Base-by-base conservation (phyloP, 2,113 vertebrate genomes). In the Abramis brama region DNA sequence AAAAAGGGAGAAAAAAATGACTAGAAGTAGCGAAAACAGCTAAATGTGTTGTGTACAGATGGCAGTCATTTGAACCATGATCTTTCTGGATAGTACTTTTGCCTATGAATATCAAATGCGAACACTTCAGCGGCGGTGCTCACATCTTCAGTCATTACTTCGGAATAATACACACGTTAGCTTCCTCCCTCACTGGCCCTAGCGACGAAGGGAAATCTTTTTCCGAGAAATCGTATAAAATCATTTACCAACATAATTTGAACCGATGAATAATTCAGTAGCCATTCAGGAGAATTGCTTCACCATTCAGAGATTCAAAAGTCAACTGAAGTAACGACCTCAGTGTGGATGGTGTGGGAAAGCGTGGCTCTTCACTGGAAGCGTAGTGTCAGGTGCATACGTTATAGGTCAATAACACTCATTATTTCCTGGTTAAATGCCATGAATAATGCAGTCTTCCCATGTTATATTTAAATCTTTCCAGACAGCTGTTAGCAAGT, bases 111-210 rank as follows among this genome's bases (percentile, higher is more conserved):
- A 94, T 93, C 92, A 94, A 95, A 92, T 94, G 92, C 92, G 91
- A 94, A 93, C 93, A 92, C 90, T 92, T 91, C 90, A 93, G 91
- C 89, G 90, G 91, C 92, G 91, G 90, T 86, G 91, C 91, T 93
- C 92, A 91, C 91, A 94, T 94, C 93, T 94, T 93, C 91, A 86
- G 89, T 91, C 90, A 93, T 95, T 94, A 94, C 93, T 92, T 93
- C 90, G 89, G 94, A 91, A 95, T 95, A 95, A 95, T 95, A 94
- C 95, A 94, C 92, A 94, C 92, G 93, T 95, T 95, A 93, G 91
- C 91, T 91, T 92, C 88, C 88, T 89, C 86, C 90, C 91, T 82
- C 91, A 90, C 66, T 92, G 91, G 92, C 91, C 90, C 93, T 88
- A 88, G 91, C 89, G 91, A 90, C 89, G 86, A 91, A 94, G 92